Conservation (phyloP, 2,113 vertebrate species). For the Gallinago paraguaiae region DNA sequence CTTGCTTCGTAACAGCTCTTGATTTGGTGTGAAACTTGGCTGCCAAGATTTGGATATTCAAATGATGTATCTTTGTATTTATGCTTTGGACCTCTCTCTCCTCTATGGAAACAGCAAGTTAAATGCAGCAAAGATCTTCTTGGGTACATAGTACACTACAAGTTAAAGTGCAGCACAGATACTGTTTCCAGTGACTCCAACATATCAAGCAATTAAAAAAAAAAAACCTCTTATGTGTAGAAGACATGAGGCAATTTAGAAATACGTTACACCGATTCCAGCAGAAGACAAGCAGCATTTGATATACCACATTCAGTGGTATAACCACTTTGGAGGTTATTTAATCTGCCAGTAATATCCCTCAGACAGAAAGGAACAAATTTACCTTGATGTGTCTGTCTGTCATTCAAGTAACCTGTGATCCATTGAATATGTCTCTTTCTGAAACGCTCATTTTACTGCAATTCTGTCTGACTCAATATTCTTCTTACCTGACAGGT, state of each 20-base stretch:
- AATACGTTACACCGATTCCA: background rate
- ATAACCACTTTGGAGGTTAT: slow-evolving; percentile 16
- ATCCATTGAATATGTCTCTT: slow-evolving; percentile 43
- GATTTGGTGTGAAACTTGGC: background rate
- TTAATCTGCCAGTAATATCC: slow-evolving; percentile 50
- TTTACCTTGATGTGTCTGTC: slow-evolving; percentile 58
- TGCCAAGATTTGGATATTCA: background rate
- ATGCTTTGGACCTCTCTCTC: background rate
- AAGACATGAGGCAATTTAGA: background rate
- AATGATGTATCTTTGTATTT: background rate
- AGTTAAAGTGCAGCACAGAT: background rate
- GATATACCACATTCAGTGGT: background rate
- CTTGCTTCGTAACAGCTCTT: background rate
- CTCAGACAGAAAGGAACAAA: slow-evolving; percentile 56
- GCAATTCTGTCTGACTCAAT: slow-evolving; percentile 56
- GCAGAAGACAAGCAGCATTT: background rate
- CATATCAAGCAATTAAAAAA: background rate
- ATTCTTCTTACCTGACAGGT: slow-evolving; percentile 81
- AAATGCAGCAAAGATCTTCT: background rate
- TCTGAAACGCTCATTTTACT: slow-evolving; percentile 47
- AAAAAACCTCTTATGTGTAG: background rate
- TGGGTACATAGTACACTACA: too few species aligned
- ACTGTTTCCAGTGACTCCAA: background rate
- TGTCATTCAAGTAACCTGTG: slow-evolving; percentile 41
- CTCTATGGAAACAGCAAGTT: background rate